Conservation (phyloP, 2,797 vertebrate genomes). For the Carduelis carduelis region DNA sequence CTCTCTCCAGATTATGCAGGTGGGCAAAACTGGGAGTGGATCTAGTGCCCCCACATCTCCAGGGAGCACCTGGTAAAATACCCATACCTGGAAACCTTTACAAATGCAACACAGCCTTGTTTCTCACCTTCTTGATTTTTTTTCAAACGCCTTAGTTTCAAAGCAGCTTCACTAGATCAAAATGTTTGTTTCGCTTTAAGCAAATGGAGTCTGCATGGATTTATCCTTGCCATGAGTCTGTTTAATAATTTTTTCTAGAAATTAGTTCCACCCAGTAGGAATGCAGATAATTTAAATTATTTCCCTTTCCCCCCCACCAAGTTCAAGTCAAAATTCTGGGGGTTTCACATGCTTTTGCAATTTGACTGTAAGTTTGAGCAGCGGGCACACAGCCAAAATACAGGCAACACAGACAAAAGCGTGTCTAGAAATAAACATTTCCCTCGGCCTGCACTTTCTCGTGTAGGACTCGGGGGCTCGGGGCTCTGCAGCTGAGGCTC, state of each 20-base stretch:
- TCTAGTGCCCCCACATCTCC: not conserved
- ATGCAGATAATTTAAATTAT: not conserved
- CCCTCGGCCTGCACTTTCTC: not conserved
- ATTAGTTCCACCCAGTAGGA: not conserved
- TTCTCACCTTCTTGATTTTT: not conserved
- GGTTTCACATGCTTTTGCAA: not conserved
- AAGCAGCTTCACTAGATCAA: not conserved
- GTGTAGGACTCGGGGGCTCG: not conserved
- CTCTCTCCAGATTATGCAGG: not conserved
- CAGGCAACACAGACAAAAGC: not conserved
- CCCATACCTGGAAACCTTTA: not conserved
- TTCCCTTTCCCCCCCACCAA: not conserved
- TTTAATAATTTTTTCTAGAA: not conserved
- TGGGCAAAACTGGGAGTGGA: not conserved
- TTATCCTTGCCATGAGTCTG: not conserved
- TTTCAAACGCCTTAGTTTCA: not conserved
- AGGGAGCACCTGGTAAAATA: fast-evolving
- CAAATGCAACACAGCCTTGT: not conserved
- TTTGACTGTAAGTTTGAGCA: not conserved
- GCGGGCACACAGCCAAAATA: not conserved
- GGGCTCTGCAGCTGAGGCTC: not conserved
- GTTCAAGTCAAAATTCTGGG: not conserved
- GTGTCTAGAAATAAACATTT: not conserved
- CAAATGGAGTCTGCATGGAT: not conserved
- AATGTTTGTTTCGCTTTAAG: not conserved